phyloP scores from a whole-genome alignment of 2,797 vertebrate species.

The Lithobates pipiens region DNA sequence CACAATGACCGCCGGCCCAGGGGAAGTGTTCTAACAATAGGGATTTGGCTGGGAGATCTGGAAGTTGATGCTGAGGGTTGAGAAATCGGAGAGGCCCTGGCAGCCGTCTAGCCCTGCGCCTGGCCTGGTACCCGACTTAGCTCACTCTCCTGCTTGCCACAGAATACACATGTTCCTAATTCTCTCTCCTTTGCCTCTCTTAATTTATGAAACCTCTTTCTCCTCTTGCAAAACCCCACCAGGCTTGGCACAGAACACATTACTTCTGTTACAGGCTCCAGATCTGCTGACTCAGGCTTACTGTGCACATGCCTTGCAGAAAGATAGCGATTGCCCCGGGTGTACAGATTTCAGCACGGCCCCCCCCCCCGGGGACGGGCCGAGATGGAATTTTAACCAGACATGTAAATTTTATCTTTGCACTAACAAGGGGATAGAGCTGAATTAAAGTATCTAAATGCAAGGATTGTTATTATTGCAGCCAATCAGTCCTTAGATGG shows the following conservation, averaged over 20 bases:
- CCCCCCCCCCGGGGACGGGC: no score
- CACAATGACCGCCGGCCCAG: conserved; percentile 10
- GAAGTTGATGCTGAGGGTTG: conserved; percentile 46
- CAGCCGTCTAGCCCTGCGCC: conserved; percentile 18
- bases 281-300: conserved; percentile 44
- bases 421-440: no score
- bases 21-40: conserved; percentile 55
- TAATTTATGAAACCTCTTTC: conserved; percentile 55
- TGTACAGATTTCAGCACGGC: not conserved
- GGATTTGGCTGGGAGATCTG: conserved; percentile 39
- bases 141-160: conserved; percentile 20
- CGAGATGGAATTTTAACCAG: no score
- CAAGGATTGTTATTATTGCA: no score
- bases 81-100: conserved; percentile 49
- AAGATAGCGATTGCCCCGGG: not conserved
- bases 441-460: no score
- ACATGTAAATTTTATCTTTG: no score
- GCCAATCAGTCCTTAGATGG: no score
- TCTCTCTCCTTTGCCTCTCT: conserved; percentile 43
- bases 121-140: conserved; percentile 33
- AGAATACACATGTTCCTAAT: conserved; percentile 52
- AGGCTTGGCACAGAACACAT: conserved; percentile 32
- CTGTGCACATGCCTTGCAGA: conserved; percentile 6
- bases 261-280: conserved; percentile 38
- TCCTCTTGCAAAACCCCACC: conserved; percentile 54